Base-by-base conservation (phyloP, 1,140 invertebrate species). In the Hylaeus volcanicus region DNA sequence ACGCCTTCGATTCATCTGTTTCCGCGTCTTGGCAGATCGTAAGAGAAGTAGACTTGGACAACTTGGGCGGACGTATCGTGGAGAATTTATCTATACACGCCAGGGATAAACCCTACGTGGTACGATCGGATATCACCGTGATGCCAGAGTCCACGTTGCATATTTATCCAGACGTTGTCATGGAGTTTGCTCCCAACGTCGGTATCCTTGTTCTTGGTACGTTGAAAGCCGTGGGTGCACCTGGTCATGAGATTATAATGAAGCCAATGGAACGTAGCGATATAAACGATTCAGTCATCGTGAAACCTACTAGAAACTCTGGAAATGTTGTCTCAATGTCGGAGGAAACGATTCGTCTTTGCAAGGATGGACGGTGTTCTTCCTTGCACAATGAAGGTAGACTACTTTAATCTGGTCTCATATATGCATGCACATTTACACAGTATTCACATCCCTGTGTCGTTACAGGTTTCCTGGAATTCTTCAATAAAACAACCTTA, bases 151-250 rank as follows among this genome's bases (percentile, higher is more conserved):
- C 95, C 0, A 98, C 96, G 3, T 92, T 99, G 3, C 96, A 95
- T 0, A 98, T 99, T 78, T 95, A 96, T 76, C 96, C 98, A 4
- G 98, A 98, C 6, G 98, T 99, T 1, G 95, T 96, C 3, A 94
- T 99, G 89, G 98, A 99, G 93, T 99, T 99, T 92, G 96, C 96
- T 66, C 98, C 99, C 3, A 99, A 98, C 94, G 98, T 99, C 83
- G 98, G 99, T 0, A 98, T 99, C 81, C 93, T 99, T 11, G 98
- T 99, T 5, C 94, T 99, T 71, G 99, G 99, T 0, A 96, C 96
- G 2, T 92, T 99, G n/a, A 94, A 96, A 79, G 98, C 98, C 3
- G 92, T 96, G 74, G 99, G 99, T 0, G 95, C 95, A 53, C 94
- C 94, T 73, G 96, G 96, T 56, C 94, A 96, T 43, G 97, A 97